Evolutionary conservation across 1,140 invertebrate species (phyloP).

Genomic region (Potamilus streckersoni): DNA sequence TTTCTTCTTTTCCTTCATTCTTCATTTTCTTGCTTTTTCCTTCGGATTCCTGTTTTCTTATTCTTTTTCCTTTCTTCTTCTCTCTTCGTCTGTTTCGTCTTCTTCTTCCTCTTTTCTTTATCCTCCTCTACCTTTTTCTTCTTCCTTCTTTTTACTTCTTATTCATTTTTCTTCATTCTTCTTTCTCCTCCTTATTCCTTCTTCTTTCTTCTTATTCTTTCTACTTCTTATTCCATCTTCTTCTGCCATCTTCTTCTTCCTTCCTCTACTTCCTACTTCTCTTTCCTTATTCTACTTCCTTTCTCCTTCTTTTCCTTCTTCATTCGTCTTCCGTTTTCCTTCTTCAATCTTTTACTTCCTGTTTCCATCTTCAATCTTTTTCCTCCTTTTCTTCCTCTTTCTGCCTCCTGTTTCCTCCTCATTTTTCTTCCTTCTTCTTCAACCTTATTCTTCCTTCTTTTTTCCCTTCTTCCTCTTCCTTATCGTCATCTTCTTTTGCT

Average conservation of each 20-base stretch:
- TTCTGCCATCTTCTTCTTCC: neutral
- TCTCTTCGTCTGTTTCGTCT: too few species aligned
- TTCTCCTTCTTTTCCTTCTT: slow-evolving; percentile 1
- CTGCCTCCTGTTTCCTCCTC: neutral
- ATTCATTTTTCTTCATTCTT: too few species aligned
- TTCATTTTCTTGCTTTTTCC: too few species aligned
- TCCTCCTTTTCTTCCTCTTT: neutral
- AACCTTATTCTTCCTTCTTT: slow-evolving; percentile 1
- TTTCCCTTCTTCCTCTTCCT: neutral
- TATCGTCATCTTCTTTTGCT: neutral
- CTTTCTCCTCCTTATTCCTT: too few species aligned
- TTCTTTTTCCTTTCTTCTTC: too few species aligned
- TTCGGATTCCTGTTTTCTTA: too few species aligned
- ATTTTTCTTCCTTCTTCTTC: slow-evolving; percentile 1
- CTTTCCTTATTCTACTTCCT: neutral
- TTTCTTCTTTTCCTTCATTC: too few species aligned
- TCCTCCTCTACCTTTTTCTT: too few species aligned
- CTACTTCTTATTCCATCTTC: too few species aligned
- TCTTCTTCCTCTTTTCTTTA: too few species aligned
- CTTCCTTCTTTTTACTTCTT: too few species aligned
- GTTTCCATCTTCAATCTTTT: slow-evolving; percentile 1
- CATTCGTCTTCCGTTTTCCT: neutral
- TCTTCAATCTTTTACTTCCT: slow-evolving; percentile 1
- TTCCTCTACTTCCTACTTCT: neutral
- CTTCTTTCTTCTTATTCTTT: too few species aligned